These are phyloP conservation scores for Brachionichthys hirsutus DNA, from an alignment of 2,113 vertebrate species.

Conservation along the genomic window DNA sequence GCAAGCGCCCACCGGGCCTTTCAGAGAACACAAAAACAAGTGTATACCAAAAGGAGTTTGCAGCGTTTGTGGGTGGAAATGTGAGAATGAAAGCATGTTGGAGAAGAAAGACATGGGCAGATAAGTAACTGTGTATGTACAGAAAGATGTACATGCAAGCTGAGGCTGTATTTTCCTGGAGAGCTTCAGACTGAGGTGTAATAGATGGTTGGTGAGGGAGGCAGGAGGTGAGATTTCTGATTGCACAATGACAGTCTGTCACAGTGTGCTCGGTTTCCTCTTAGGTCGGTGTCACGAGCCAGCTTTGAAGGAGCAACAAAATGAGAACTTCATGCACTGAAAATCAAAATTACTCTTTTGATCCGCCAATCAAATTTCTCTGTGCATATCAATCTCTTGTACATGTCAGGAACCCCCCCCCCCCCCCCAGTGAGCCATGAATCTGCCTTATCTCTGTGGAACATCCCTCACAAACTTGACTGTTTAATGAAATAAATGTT, in stretches of 20 bases:
- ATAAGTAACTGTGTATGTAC: constrained; percentile 11
- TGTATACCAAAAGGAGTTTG: no score
- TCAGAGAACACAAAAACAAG: background rate
- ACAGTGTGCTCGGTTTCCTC: constrained; percentile 26
- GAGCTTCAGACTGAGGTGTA: constrained; percentile 37
- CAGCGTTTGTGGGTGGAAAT: constrained; percentile 5
- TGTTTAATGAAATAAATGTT: no score
- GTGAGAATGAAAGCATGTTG: constrained; percentile 4
- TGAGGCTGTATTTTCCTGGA: constrained; percentile 29
- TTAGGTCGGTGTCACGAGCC: constrained; percentile 13
- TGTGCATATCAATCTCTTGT: background rate
- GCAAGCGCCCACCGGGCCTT: constrained; percentile 26
- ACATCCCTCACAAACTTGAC: no score
- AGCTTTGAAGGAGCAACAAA: constrained; percentile 14
- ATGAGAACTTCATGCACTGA: background rate
- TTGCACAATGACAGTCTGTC: constrained; percentile 44
- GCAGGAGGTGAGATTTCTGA: constrained; percentile 35
- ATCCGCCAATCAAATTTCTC: constrained; percentile 19
- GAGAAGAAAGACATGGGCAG: background rate
- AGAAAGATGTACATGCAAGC: constrained; percentile 22
- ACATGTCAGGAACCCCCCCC: background rate
- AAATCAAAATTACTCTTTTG: constrained; percentile 19
- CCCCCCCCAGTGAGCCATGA: background rate
- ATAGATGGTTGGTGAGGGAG: constrained; percentile 47
- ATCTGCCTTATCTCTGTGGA: background rate